Evolutionary conservation across 2,797 vertebrate genomes (phyloP).

Genomic region (Pangasius djambal): DNA sequence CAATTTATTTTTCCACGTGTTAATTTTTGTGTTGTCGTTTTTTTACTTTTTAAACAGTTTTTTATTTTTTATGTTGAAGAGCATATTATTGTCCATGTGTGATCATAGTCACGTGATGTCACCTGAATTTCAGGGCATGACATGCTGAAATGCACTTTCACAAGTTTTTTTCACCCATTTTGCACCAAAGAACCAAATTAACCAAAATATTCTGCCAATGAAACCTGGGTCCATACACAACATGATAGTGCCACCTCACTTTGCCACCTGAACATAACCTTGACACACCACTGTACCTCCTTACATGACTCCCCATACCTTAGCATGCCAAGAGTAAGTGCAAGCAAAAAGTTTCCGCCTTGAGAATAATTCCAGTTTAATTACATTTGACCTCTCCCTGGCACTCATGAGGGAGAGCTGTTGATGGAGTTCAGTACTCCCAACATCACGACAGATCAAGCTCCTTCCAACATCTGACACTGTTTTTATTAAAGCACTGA

Average conservation of each 20-base stretch:
- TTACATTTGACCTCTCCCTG: constrained; percentile 2
- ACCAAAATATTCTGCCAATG: neutral
- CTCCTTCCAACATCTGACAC: constrained; percentile 35
- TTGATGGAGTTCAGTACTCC: constrained; percentile 32
- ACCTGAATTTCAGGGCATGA: neutral
- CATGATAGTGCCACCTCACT: neutral
- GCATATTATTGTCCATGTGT: neutral
- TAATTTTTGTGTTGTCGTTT: neutral
- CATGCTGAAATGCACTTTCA: neutral
- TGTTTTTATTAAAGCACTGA: constrained; percentile 42
- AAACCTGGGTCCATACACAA: too few species aligned
- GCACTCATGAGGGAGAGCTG: constrained; percentile 1
- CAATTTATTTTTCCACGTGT: neutral
- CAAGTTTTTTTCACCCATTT: neutral
- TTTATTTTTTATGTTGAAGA: neutral
- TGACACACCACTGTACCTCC: neutral
- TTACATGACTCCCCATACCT: neutral
- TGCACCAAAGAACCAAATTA: neutral
- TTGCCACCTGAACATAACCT: neutral
- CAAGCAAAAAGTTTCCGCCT: neutral
- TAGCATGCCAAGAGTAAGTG: neutral
- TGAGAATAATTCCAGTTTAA: constrained; percentile 2
- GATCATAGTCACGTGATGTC: neutral
- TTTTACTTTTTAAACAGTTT: neutral
- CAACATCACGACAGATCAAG: constrained; percentile 11